phyloP scores from a whole-genome alignment of 2,888 invertebrate species.

The Synergus gifuensis region DNA sequence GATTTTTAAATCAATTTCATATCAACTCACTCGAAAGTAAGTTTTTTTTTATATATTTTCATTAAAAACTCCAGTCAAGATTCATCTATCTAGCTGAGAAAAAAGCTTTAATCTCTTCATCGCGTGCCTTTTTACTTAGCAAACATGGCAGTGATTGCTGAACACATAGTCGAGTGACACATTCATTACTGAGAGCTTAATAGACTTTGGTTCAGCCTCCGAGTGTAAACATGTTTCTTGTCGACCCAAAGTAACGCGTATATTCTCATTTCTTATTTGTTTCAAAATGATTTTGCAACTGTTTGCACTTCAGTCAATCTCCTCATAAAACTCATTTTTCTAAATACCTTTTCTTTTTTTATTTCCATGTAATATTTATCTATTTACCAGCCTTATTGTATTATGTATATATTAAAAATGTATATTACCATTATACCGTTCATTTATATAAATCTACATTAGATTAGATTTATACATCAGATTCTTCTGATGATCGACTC shows the following conservation, averaged over 20 bases:
- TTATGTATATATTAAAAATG: no score
- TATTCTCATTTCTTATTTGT: conserved; percentile 14
- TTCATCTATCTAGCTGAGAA: neutral
- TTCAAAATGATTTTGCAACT: conserved; percentile 3
- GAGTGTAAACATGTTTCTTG: conserved; percentile 64
- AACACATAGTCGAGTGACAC: conserved; percentile 53
- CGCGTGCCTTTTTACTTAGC: neutral
- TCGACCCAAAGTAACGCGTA: conserved; percentile 52
- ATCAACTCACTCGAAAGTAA: neutral
- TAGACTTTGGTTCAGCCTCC: conserved; percentile 60
- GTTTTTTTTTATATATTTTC: neutral
- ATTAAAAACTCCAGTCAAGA: neutral
- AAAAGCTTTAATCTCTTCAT: neutral
- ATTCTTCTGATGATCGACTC: no score
- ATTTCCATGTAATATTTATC: no score
- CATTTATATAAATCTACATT: no score
- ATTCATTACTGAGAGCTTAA: conserved; percentile 65
- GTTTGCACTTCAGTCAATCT: neutral
- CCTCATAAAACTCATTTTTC: neutral
- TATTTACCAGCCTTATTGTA: no score
- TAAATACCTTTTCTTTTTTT: no score
- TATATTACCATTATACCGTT: no score
- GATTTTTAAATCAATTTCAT: neutral
- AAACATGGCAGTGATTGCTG: conserved; percentile 14
- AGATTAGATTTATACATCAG: no score